phyloP scores from a whole-genome alignment of 2,888 invertebrate genomes.

The Orchesella flavescens region DNA sequence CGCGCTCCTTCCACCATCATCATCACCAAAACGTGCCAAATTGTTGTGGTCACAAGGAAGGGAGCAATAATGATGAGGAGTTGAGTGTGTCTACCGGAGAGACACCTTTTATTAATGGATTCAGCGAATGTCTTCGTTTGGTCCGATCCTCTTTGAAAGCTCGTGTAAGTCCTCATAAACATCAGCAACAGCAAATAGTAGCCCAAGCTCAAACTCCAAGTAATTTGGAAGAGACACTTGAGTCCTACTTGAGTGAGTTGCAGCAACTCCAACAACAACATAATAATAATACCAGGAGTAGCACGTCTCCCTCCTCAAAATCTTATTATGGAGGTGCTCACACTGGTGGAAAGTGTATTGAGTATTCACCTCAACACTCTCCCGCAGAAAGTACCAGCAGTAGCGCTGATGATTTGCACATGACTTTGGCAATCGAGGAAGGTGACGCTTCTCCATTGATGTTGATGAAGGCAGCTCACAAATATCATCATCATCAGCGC shows the following conservation, averaged over 20 bases:
- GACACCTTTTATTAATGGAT: conserved; percentile 62
- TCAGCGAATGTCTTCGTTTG: conserved; percentile 68
- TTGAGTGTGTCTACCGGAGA: conserved; percentile 7
- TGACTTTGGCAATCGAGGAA: neutral
- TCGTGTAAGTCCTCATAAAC: conserved; percentile 20
- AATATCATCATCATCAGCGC: conserved; percentile 25
- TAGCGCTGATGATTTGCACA: conserved; percentile 41
- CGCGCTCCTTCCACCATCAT: conserved; percentile 19
- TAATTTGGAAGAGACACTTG: conserved; percentile 65
- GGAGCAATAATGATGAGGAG: conserved; percentile 11
- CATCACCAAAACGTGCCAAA: conserved; percentile 12
- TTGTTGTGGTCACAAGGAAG: conserved; percentile 43
- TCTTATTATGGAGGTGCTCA: neutral
- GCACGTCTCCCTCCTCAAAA: neutral
- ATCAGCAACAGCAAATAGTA: neutral
- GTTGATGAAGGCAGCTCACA: neutral
- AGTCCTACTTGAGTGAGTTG: conserved; percentile 63
- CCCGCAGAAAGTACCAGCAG: conserved; percentile 36
- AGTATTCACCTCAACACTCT: conserved; percentile 49
- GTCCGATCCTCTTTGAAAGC: conserved; percentile 61
- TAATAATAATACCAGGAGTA: neutral
- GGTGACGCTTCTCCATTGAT: neutral
- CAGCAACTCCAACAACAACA: conserved; percentile 31
- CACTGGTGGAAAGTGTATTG: neutral
- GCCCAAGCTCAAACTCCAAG: conserved; percentile 23